Conservation (phyloP, 2,888 invertebrate genomes). For the Oscheius sp. region DNA sequence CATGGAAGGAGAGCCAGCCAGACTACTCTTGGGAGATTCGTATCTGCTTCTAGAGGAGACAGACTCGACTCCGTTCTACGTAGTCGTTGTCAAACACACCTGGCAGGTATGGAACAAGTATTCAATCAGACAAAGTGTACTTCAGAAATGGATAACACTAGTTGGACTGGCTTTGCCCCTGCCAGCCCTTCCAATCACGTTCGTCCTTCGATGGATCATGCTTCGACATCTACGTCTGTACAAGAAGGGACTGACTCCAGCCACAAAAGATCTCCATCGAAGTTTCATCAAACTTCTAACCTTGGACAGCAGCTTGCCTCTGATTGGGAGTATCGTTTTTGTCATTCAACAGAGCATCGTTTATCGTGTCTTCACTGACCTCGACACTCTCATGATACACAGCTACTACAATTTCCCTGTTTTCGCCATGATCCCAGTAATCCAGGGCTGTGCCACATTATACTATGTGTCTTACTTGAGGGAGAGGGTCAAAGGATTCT, state of each 20-base stretch:
- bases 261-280: constrained; percentile 10
- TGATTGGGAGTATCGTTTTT: neutral
- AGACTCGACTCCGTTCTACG: neutral
- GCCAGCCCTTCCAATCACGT: neutral
- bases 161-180: neutral
- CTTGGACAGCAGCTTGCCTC: constrained; percentile 1
- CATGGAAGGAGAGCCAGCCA: neutral
- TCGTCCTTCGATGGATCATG: constrained; percentile 2
- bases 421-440: constrained; percentile 1
- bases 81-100: neutral
- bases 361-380: neutral
- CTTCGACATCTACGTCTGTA: neutral
- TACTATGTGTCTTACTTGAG: constrained; percentile 1
- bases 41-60: neutral
- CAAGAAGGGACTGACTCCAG: neutral
- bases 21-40: neutral
- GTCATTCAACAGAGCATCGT: neutral
- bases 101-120: neutral
- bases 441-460: constrained; percentile 8
- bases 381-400: neutral
- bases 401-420: constrained; percentile 1
- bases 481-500: neutral
- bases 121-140: neutral
- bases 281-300: constrained; percentile 10
- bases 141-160: neutral